Evolutionary conservation across 2,888 invertebrate species (phyloP).

Genomic region (Lottia gigantea): DNA sequence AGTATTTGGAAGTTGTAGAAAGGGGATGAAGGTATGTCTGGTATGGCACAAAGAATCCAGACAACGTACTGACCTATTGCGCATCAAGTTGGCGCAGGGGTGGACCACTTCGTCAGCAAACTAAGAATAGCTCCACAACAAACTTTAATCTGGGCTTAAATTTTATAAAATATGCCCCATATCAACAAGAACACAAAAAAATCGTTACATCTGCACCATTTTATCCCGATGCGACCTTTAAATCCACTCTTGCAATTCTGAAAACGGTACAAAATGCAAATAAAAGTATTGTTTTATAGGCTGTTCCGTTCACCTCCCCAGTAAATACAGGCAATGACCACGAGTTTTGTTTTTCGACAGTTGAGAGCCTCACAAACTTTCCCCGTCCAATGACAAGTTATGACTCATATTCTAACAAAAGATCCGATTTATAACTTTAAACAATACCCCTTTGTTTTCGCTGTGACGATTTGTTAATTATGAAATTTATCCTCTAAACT

Average conservation of each 20-base stretch:
- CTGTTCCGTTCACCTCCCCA: constrained; percentile 35
- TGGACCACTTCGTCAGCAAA: constrained; percentile 27
- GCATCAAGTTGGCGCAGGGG: constrained; percentile 62
- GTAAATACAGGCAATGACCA: neutral
- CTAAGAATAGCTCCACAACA: constrained; percentile 5
- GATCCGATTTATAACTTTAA: neutral
- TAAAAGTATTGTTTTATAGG: constrained; percentile 22
- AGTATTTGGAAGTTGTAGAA: constrained; percentile 48
- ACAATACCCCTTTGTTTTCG: constrained; percentile 1
- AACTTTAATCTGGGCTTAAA: neutral
- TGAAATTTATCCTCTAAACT: too few relatives aligned
- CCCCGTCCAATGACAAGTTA: constrained; percentile 2
- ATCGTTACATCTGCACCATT: neutral
- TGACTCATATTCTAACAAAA: neutral
- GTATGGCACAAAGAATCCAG: constrained; percentile 98
- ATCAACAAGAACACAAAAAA: neutral
- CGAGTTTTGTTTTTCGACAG: neutral
- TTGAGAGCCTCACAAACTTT: neutral
- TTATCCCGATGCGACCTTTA: neutral
- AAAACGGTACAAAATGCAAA: constrained; percentile 8
- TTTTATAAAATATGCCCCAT: neutral
- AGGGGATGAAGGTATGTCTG: constrained; percentile 86
- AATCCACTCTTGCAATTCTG: too few relatives aligned
- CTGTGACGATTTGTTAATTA: too few relatives aligned
- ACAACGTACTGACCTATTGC: constrained; percentile 78